Evolutionary conservation across 2,888 invertebrate species (phyloP).

Genomic region (Portevinia maculata): DNA sequence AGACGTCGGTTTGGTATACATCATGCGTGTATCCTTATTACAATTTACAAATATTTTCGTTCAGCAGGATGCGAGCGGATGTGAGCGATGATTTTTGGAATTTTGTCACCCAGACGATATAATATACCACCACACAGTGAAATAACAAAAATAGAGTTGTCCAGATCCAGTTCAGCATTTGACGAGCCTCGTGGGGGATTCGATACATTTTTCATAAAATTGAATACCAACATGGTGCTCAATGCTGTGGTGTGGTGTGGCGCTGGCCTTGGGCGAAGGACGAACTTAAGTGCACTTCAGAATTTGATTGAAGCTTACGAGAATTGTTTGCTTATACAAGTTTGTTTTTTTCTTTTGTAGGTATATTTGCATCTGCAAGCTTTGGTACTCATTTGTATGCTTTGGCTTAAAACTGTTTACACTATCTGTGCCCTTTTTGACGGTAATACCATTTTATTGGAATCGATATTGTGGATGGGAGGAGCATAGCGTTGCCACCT

Average conservation of each 20-base stretch:
- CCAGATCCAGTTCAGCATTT: background rate
- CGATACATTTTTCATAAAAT: slow-evolving; percentile 5
- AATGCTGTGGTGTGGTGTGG: background rate
- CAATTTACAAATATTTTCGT: slow-evolving; percentile 10
- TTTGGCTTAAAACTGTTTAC: slow-evolving; percentile 5
- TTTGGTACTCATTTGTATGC: background rate
- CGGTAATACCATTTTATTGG: background rate
- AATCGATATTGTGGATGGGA: background rate
- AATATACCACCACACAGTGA: background rate
- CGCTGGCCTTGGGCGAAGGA: slow-evolving; percentile 4
- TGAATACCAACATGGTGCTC: slow-evolving; percentile 11
- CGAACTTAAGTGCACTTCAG: slow-evolving; percentile 25
- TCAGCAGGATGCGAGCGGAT: background rate
- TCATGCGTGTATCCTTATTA: slow-evolving; percentile 8
- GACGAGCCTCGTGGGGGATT: background rate
- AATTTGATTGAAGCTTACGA: slow-evolving; percentile 16
- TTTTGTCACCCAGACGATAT: background rate
- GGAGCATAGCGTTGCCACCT: background rate
- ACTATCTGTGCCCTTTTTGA: background rate
- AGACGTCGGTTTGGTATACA: background rate
- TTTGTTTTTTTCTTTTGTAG: background rate
- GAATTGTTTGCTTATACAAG: slow-evolving; percentile 14
- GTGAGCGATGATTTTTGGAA: slow-evolving; percentile 2
- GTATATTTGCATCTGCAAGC: background rate
- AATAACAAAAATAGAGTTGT: slow-evolving; percentile 10